Percentiles rank a stretch among this genome's conserved stretches.
Evolutionary conservation across 1,140 invertebrate species (phyloP).

Genomic region (Holotrichia oblita): DNA sequence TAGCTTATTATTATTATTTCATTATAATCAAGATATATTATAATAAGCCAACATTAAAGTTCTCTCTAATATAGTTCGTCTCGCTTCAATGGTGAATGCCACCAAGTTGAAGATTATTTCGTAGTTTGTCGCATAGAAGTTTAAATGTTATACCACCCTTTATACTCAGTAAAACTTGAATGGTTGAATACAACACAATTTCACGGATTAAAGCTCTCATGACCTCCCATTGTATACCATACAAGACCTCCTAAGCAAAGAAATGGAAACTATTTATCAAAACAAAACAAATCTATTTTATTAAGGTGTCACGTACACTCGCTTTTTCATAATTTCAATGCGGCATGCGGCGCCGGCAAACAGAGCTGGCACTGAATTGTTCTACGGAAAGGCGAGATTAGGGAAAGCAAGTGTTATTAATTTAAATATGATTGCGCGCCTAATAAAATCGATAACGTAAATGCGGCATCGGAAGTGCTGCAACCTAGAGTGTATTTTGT

Average conservation of each 20-base stretch:
- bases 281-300: slow-evolving; percentile 36
- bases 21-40: too few relatives aligned
- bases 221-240: slow-evolving; percentile 39
- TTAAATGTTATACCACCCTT: slow-evolving; percentile 41
- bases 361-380: neutral
- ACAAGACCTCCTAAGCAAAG: neutral
- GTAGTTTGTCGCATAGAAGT: slow-evolving; percentile 33
- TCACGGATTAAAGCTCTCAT: slow-evolving; percentile 47
- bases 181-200: slow-evolving; percentile 48
- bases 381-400: neutral
- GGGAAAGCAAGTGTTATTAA: neutral
- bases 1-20: too few relatives aligned
- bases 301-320: slow-evolving; percentile 9
- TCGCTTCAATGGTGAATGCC: neutral
- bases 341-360: neutral
- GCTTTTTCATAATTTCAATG: neutral
- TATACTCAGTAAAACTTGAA: slow-evolving; percentile 46
- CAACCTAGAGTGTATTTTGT: neutral
- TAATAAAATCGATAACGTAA: neutral
- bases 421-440: neutral
- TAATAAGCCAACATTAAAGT: neutral
- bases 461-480: neutral
- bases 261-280: slow-evolving; percentile 34
- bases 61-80: slow-evolving; percentile 11
- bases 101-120: neutral